Conservation (phyloP, 2,888 invertebrate species). For the Gibbula magus region DNA sequence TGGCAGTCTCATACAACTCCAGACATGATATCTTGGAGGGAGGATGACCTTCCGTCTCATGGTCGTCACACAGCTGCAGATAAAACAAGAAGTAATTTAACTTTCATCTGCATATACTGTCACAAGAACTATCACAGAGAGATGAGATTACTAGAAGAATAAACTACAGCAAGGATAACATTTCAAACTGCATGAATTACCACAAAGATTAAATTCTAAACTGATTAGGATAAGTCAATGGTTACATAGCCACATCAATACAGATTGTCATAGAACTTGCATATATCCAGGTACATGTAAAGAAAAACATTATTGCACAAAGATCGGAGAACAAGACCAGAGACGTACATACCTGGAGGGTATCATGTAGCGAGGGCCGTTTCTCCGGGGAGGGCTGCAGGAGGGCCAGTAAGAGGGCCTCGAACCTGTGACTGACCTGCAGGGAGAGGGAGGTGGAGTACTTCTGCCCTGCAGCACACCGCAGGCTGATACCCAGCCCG, state of each 20-base stretch:
- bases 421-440: slow-evolving; percentile 51
- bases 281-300: too few species aligned
- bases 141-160: too few species aligned
- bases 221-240: too few species aligned
- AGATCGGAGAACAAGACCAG: not conserved
- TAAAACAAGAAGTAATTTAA: not conserved
- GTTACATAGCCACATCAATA: too few species aligned
- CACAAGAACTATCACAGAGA: not conserved
- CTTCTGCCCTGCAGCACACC: slow-evolving; percentile 65
- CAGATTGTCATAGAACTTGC: too few species aligned
- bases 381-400: slow-evolving; percentile 57
- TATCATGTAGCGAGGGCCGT: slow-evolving; percentile 61
- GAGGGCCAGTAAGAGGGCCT: slow-evolving; percentile 64
- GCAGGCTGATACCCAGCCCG: slow-evolving; percentile 67
- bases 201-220: too few species aligned
- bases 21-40: slow-evolving; percentile 54
- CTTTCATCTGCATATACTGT: not conserved
- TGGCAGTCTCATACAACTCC: slow-evolving; percentile 48
- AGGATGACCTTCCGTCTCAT: slow-evolving; percentile 49
- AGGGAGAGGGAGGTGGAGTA: slow-evolving; percentile 49
- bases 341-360: slow-evolving; percentile 55
- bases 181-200: too few species aligned
- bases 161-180: too few species aligned
- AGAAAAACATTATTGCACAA: not conserved
- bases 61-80: slow-evolving; percentile 57